phyloP scores from a whole-genome alignment of 2,797 vertebrate species.

The Okamejei kenojei region DNA sequence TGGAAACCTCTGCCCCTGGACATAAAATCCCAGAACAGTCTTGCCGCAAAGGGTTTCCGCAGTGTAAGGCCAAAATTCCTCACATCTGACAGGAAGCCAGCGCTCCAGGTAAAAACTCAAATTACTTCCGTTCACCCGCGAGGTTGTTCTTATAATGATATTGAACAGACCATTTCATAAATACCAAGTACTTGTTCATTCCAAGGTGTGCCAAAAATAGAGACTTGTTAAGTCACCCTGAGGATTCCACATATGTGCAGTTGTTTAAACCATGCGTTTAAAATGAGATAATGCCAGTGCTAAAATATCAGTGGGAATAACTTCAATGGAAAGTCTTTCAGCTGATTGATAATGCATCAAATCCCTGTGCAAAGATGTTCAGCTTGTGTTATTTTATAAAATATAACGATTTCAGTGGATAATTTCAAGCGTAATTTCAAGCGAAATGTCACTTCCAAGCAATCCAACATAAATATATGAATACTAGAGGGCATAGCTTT shows the following conservation, averaged over 20 bases:
- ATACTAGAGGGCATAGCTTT: too few species aligned
- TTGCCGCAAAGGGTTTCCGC: conserved; percentile 6
- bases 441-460: too few species aligned
- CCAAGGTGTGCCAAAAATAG: background rate
- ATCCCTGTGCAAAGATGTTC: background rate
- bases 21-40: background rate
- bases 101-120: conserved; percentile 5
- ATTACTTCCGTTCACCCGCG: background rate
- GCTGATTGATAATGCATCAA: background rate
- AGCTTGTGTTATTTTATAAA: background rate
- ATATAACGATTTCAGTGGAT: too few species aligned
- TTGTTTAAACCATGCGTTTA: background rate
- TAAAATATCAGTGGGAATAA: background rate
- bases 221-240: background rate
- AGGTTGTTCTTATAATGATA: background rate
- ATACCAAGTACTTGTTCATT: background rate
- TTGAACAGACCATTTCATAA: background rate
- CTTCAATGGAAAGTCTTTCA: background rate
- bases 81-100: background rate
- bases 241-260: background rate
- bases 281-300: background rate
- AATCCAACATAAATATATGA: too few species aligned
- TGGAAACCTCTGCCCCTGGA: background rate
- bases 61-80: conserved; percentile 20
- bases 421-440: too few species aligned